Evolutionary conservation across 2,888 invertebrate species (phyloP), one percentile per base, ranked within the genome.

Genomic region (Drosophila setosimentum): DNA sequence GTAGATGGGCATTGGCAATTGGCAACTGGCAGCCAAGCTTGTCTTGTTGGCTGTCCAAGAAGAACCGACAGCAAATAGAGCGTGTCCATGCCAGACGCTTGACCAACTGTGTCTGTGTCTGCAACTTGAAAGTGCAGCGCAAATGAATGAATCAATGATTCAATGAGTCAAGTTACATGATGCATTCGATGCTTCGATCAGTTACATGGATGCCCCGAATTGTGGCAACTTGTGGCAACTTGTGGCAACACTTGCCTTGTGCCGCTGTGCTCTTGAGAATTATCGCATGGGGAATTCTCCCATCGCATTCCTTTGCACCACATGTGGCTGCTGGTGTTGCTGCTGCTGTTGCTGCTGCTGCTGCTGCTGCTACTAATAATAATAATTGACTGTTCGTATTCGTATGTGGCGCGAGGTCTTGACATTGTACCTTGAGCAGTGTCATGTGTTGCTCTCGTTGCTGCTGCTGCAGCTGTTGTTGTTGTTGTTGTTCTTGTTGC

Each of bases 351-450:
- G 35, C 27, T 37, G 59, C 37, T 54, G 32, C 16, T 48, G n/a
- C 2, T 21, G 21, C 11, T 42, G 21, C 21, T 21, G 13, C 21
- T 45, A 21, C 21, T 45, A 21, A 16, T 45, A 45, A 16, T 45
- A 45, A 33, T 54, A 21, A 33, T 33, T 54, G 33, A 54, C 11
- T 50, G n/a, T n/a, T 40, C 55, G 51, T n/a, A 48, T 42, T 40
- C 45, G 33, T 73, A 86, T 83, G 79, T 89, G 74, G 85, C 68
- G 45, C 90, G 74, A 86, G 86, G 90, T 86, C 90, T 88, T 86
- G 90, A 89, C 89, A 90, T 86, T 90, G 90, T 65, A 83, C 81
- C 90, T 88, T 89, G 89, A 80, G 74, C 81, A 80, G 78, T 88
- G 83, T 78, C 88, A 89, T 81, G 67, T 69, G 69, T 49, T 65